Base-by-base conservation (phyloP, 2,113 vertebrate species). In the Illadopsis cleaveri region DNA sequence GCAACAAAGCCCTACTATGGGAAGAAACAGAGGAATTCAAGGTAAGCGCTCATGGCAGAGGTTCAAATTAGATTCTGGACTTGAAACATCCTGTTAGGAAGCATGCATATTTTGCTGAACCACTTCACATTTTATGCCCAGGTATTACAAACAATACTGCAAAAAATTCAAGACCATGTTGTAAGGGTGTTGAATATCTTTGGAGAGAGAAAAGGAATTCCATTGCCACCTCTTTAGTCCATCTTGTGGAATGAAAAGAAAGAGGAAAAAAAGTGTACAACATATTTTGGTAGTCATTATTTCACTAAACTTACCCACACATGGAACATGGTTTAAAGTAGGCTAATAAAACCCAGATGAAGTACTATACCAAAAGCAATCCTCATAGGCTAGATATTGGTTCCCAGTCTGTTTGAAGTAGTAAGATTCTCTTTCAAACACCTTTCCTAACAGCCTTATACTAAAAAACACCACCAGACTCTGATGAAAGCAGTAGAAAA, bases 241-340 rank as follows among this genome's bases (percentile, higher is more conserved):
- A 60, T 13, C 25, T 23, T 25, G 7, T 8, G 8, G 9, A 56
- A 65, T 15, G 10, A 42, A 57, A 54, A 35, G 2, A 23, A 53
- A 54, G 3, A 7, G 5, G 5, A 2, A 10, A 28, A n/a, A 48
- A 62, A 35, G 2, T 8, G 7, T 5, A 10, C 4, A 61, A 31
- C 2, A 1, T 58, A 28, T 61, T 90, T 78, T 78, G 21, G 6
- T 65, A 70, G 31, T 20, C 11, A 28, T 37, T 79, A 57, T 75
- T 70, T 78, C 70, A 53, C 35, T 75, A 44, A 81, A 69, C 19
- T 19, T 70, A 40, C n/a, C 47, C 42, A 75, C 4, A 62, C 11
- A 19, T 82, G 10, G 14, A 78, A 13, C 2, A 82, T 31, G n/a
- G 10, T 65, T 88, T 82, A 20, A 48, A 65, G 22, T 31, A 78